Evolutionary conservation across 2,888 invertebrate genomes (phyloP).

Genomic region (Argyresthia albistria): DNA sequence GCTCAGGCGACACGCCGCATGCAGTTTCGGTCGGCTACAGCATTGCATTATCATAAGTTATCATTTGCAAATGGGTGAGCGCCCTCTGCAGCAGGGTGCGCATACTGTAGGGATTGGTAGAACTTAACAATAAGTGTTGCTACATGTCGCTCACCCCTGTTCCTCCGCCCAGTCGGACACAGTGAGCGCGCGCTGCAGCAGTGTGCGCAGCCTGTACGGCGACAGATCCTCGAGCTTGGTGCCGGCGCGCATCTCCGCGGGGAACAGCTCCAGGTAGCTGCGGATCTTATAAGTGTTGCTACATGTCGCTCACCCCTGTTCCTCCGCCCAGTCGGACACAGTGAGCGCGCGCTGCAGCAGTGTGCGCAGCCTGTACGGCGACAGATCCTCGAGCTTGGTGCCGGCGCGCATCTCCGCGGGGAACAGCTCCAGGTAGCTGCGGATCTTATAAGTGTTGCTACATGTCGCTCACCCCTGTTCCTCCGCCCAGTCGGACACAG

Average conservation of each 20-base stretch:
- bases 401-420: slow-evolving; percentile 55
- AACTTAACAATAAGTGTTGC: no score
- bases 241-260: slow-evolving; percentile 51
- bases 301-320: no score
- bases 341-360: slow-evolving; percentile 88
- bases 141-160: no score
- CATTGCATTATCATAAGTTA: no score
- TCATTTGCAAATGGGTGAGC: no score
- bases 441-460: slow-evolving; percentile 82
- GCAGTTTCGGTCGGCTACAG: no score
- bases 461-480: slow-evolving; percentile 73
- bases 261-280: slow-evolving; percentile 80
- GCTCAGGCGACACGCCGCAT: no score
- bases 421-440: slow-evolving; percentile 80
- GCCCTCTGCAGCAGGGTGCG: slow-evolving; percentile 87
- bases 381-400: slow-evolving; percentile 81
- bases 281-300: slow-evolving; percentile 88
- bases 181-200: slow-evolving; percentile 87
- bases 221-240: slow-evolving; percentile 84
- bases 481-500: slow-evolving; percentile 86
- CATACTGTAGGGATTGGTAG: slow-evolving; percentile 90
- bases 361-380: slow-evolving; percentile 90
- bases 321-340: slow-evolving; percentile 85
- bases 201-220: slow-evolving; percentile 88
- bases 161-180: slow-evolving; percentile 86